A percentile compares a stretch with the other conserved stretches of the same genome.
phyloP scores from a whole-genome alignment of 1,140 invertebrate genomes.

The Brachionus manjavacas region DNA sequence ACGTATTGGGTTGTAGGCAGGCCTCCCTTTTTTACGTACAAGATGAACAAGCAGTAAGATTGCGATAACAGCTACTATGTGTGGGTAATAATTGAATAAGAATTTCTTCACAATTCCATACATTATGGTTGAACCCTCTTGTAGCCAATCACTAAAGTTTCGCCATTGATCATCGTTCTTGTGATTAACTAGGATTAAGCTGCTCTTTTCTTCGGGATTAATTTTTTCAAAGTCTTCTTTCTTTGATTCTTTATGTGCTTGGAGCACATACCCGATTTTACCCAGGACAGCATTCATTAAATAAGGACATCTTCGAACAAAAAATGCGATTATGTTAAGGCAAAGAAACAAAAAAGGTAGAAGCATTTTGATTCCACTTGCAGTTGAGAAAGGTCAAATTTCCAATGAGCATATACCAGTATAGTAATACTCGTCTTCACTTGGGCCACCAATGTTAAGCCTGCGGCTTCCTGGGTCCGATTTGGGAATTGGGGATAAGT shows the following conservation, averaged over 20 bases:
- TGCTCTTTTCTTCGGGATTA: neutral
- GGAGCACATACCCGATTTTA: neutral
- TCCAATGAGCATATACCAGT: neutral
- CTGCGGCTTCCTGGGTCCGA: neutral
- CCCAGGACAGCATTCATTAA: neutral
- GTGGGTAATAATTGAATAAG: neutral
- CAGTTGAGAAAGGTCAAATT: neutral
- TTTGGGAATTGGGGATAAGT: neutral
- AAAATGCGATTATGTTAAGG: neutral
- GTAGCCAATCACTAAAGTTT: neutral
- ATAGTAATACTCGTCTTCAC: too few species aligned
- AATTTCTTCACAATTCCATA: neutral
- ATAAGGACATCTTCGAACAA: neutral
- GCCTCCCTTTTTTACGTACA: too few species aligned
- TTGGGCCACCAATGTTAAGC: neutral
- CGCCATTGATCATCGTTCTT: neutral
- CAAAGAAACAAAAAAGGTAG: neutral
- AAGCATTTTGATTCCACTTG: neutral
- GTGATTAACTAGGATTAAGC: conserved; percentile 2
- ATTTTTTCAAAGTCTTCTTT: neutral
- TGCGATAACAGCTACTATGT: neutral
- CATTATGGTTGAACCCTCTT: neutral
- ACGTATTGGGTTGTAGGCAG: too few species aligned
- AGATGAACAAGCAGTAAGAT: neutral
- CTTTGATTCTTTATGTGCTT: neutral